Evolutionary conservation across 2,113 vertebrate species (phyloP), one percentile per base, ranked within the genome.

Genomic region (Emydocephalus ijimae): DNA sequence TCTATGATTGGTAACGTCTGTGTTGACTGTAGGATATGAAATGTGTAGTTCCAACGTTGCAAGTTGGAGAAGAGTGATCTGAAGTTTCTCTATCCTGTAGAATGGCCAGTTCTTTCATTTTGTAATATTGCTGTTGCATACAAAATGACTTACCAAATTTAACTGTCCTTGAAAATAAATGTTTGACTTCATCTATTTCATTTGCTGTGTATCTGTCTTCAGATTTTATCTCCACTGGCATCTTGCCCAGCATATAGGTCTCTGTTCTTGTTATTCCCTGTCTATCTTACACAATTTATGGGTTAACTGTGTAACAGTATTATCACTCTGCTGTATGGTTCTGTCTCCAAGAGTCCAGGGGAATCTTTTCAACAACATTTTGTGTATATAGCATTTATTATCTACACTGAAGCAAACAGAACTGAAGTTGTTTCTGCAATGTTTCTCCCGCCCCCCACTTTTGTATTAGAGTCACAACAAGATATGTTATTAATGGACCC

Each of bases 401-500:
- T 94, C 91, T 85, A 91, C 89, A 56, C 5, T 2, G 90, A 93
- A 94, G 54, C 87, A 90, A 93, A 85, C 52, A 87, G 48, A 89
- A 86, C 92, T 95, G 91, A 1, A 94, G 91, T 85, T 45, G 1
- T 45, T 96, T 95, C 89, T 94, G 91, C 50, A 12, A 91, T 56
- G 45, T 94, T 93, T 89, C 55, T 94, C 95, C 91, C 91, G 34
- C 1, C 34, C 94, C 94, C 88, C 74, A 54, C 24, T 91, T 96
- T 94, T 95, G 91, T 95, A 96, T 97, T 94, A 96, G 96, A 97
- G 94, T 91, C 94, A 94, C 96, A 97, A 97, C 96, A 96, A 97
- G 97, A 97, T 96, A 85, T 92, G 96, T 97, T 97, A 97, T 97
- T 97, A 98, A 98, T 97, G 96, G 96, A 94, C 93, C 43, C 91